Evolutionary conservation across 2,113 vertebrate genomes (phyloP), one percentile per base, ranked within the genome.

Genomic region (Jaculus jaculus): DNA sequence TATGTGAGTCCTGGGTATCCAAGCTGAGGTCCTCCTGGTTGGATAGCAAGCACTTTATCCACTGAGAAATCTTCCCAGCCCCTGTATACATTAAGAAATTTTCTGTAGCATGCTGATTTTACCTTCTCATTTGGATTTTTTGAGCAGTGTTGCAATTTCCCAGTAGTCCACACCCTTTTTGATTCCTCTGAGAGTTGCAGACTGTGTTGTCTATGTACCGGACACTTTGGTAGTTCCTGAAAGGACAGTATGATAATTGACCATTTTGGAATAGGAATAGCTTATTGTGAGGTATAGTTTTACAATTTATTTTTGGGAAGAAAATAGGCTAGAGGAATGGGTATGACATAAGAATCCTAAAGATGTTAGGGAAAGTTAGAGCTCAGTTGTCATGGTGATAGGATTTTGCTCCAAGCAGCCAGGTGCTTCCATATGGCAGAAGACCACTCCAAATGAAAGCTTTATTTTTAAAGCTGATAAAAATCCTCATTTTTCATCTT

Each of bases 381-480:
- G 78, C 74, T 94, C 13, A 2, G 94, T 93, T 90, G 95, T 92
- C 96, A 93, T 95, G 93, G 94, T 83, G 90, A 96, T 47, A 61
- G 34, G 39, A 91, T 95, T 92, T 95, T 95, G 74, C 74, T 85
- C 30, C 89, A 61, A 95, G 92, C 61, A 95, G 77, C 81, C 74
- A 90, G 90, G 94, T 95, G 80, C 82, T 90, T 66, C 90, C 92
- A 94, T 84, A 96, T 96, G 95, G 90, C 74, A 82, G 69, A 93
- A 30, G 84, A 90, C 60, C 58, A 78, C 58, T 92, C 37, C 86
- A 94, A 94, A 90, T 90, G 78, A 94, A 95, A 42, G 58, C 54
- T 78, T 78, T 94, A 87, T 94, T 96, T 96, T 84, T 85, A 87
- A 95, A 92, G 91, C 30, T 65, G 37, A 26, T 87, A 92, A 94